A percentile compares a stretch with the other conserved stretches of the same genome.
Evolutionary conservation across 2,888 invertebrate species (phyloP).

Genomic region (Papilio elwesi): DNA sequence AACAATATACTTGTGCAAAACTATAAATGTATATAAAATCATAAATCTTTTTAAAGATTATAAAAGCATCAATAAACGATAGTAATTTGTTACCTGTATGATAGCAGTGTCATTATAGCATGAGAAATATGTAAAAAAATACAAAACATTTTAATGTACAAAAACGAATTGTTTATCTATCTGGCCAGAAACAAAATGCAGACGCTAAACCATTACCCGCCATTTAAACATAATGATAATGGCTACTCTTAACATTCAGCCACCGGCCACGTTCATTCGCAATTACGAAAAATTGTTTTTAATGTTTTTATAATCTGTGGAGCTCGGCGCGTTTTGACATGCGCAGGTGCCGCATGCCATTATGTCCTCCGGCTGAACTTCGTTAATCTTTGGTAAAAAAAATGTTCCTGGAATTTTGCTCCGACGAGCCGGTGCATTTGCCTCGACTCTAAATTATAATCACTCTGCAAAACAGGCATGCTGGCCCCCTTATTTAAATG

Average conservation of each 20-base stretch:
- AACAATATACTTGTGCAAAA: background rate
- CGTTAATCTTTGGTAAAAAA: constrained; percentile 16
- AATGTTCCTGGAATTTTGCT: constrained; percentile 10
- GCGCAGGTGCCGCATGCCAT: constrained; percentile 32
- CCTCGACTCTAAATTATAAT: constrained; percentile 22
- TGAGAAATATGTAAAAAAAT: background rate
- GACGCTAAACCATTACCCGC: constrained; percentile 20
- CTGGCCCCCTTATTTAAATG: background rate
- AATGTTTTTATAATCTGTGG: constrained; percentile 38
- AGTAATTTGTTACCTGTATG: background rate
- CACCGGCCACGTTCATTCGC: constrained; percentile 35
- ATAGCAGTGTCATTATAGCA: background rate
- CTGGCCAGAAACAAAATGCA: constrained; percentile 18
- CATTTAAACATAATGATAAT: constrained; percentile 32
- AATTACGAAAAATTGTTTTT: constrained; percentile 36
- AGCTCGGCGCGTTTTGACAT: constrained; percentile 9
- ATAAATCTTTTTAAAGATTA: background rate
- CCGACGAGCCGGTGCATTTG: constrained; percentile 9
- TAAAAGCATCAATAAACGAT: background rate
- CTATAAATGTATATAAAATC: background rate
- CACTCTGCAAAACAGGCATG: background rate
- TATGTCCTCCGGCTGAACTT: constrained; percentile 25
- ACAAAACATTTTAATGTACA: background rate
- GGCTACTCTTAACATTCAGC: constrained; percentile 33
- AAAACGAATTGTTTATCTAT: background rate